These are phyloP conservation scores for Meriones unguiculatus DNA, from an alignment of 2,113 vertebrate genomes.

Conservation along the genomic window DNA sequence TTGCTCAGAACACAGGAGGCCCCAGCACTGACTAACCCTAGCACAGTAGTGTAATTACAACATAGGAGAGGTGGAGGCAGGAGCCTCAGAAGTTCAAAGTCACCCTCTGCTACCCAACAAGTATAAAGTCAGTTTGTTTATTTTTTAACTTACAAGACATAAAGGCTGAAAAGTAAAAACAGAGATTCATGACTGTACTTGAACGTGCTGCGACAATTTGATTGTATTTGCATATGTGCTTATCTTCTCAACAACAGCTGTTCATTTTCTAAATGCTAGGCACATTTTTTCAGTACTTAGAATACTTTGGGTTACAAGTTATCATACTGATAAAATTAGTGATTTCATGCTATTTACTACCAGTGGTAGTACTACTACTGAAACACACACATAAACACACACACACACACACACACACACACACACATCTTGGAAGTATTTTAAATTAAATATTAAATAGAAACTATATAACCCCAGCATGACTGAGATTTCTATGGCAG, in stretches of 20 bases:
- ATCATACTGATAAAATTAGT: neutral
- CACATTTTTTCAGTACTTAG: neutral
- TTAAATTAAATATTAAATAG: neutral
- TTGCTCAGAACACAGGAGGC: neutral
- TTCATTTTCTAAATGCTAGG: neutral
- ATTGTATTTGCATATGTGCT: neutral
- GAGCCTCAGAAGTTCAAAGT: neutral
- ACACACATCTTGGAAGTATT: neutral
- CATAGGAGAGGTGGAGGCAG: neutral
- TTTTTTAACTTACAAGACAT: neutral
- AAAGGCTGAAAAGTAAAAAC: neutral
- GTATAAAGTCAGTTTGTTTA: neutral
- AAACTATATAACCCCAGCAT: neutral
- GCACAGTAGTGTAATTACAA: no score
- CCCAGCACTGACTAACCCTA: neutral
- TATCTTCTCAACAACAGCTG: neutral
- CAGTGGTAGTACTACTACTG: neutral
- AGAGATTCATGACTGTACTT: neutral
- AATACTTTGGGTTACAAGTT: neutral
- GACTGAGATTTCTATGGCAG: neutral
- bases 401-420: neutral
- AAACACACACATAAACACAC: neutral
- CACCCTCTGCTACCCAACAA: neutral
- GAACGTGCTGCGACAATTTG: rapidly evolving
- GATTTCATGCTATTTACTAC: neutral